Evolutionary conservation across 1,140 invertebrate genomes (phyloP), one percentile per base, ranked within the genome.

Genomic region (Aphis gossypii): DNA sequence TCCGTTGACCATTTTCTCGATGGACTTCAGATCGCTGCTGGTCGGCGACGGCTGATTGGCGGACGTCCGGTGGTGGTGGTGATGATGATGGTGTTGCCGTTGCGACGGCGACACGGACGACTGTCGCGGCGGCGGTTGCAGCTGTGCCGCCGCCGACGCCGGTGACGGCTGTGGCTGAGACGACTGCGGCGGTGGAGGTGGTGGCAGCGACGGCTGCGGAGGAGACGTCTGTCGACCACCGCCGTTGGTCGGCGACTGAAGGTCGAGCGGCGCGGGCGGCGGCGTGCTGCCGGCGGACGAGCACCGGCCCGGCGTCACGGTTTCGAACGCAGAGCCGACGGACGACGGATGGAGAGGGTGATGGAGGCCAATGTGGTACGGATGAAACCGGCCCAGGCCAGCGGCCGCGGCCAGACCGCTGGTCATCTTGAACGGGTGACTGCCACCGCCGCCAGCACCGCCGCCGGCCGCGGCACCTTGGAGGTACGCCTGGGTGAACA

Each of bases 1-100:
- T 1, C 98, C 98, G 95, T 99, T 99, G 94, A 99, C 98, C 98
- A 99, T 99, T 95, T 98, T 98, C 95, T 99, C 98, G 95, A 99
- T 99, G 95, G 97, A 98, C 95, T 99, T 99, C 93, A 99, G 96
- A 95, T 99, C 98, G 94, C 96, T 96, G 46, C 94, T 94, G 35
- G 94, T 91, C 11, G 94, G 82, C 68, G 54, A 94, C 86, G 20
- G 93, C 35, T 94, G 94, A 30, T 86, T 86, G 44, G 41, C 41
- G 23, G 83, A 2, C 38, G 94, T 25, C 11, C 93, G 94, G 41
- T 89, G 83, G 68, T 44, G 54, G 23, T 60, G 94, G 68, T 91
- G 83, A 88, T 46, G 83, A 88, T 46, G 30, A 21, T 93, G 94
- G 46, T 91, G 84, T 88, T 38, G 90, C 21, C 51, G 94, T 88